Percentiles rank a stretch among this genome's conserved stretches.
These are phyloP conservation scores for Nibea albiflora DNA, from an alignment of 2,113 vertebrate species.

Conservation along the genomic window DNA sequence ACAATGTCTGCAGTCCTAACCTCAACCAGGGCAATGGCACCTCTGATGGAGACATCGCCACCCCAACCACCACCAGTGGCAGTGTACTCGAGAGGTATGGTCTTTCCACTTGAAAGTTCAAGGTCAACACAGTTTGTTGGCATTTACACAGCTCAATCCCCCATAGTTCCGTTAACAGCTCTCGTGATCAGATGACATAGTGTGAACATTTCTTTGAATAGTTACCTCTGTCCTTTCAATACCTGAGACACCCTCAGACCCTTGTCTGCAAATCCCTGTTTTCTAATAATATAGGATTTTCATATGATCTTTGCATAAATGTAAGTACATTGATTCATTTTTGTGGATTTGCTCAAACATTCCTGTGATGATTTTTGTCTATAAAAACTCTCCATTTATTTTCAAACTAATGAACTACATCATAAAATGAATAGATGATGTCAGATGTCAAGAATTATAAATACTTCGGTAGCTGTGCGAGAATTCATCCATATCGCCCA, in stretches of 20 bases:
- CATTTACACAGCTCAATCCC: background rate
- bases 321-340: background rate
- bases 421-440: background rate
- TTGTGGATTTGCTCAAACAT: slow-evolving; percentile 4
- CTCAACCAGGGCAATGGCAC: slow-evolving; percentile 92
- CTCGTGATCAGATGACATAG: background rate
- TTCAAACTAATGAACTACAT: background rate
- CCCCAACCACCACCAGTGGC: slow-evolving; percentile 87
- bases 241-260: background rate
- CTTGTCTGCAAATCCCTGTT: background rate
- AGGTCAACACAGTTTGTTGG: slow-evolving; percentile 7
- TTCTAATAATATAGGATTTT: background rate
- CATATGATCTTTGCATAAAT: background rate
- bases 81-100: slow-evolving; percentile 97
- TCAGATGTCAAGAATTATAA: background rate
- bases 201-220: background rate
- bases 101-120: background rate
- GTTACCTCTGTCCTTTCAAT: background rate
- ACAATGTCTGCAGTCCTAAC: slow-evolving; percentile 94
- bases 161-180: background rate
- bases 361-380: background rate
- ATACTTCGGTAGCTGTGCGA: background rate
- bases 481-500: slow-evolving; percentile 1
- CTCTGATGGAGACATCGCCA: slow-evolving; percentile 87
- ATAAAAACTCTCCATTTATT: background rate